These are phyloP conservation scores for Campoletis sonorensis DNA, from an alignment of 1,140 invertebrate species.

Conservation along the genomic window DNA sequence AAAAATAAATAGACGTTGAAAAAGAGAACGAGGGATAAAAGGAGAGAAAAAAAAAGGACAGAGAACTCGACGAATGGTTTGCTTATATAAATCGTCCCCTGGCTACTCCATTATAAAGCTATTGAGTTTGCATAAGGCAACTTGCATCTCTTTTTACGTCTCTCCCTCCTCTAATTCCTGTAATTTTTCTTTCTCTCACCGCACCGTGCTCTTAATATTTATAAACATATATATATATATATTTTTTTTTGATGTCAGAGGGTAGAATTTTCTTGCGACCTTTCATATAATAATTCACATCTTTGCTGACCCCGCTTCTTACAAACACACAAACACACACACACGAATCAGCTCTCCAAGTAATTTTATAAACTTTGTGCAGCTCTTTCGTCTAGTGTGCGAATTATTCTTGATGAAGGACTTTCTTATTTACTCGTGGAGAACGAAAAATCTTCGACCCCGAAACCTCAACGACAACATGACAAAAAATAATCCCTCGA, in stretches of 20 bases:
- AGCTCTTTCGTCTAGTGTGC: background rate
- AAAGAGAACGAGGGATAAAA: background rate
- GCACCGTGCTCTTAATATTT: background rate
- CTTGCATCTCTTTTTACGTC: constrained; percentile 26
- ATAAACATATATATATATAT: background rate
- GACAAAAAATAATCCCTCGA: too few relatives aligned
- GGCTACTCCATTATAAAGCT: constrained; percentile 34
- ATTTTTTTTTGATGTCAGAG: background rate
- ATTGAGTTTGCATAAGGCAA: constrained; percentile 40
- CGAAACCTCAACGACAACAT: too few relatives aligned
- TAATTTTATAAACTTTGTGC: constrained; percentile 25
- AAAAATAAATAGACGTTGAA: background rate
- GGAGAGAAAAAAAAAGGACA: background rate
- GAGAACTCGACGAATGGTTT: background rate
- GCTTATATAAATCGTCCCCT: constrained; percentile 39
- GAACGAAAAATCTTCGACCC: background rate
- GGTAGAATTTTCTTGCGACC: background rate
- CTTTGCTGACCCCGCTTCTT: constrained; percentile 21
- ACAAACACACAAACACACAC: constrained; percentile 15
- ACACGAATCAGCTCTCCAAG: background rate
- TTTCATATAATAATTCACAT: constrained; percentile 15
- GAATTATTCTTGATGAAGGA: constrained; percentile 22
- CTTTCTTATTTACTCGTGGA: background rate
- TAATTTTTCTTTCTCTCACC: background rate
- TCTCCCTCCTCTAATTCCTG: background rate